Evolutionary conservation across 2,113 vertebrate species (phyloP), one percentile per base, ranked within the genome.

Genomic region (Nothocercus julius): DNA sequence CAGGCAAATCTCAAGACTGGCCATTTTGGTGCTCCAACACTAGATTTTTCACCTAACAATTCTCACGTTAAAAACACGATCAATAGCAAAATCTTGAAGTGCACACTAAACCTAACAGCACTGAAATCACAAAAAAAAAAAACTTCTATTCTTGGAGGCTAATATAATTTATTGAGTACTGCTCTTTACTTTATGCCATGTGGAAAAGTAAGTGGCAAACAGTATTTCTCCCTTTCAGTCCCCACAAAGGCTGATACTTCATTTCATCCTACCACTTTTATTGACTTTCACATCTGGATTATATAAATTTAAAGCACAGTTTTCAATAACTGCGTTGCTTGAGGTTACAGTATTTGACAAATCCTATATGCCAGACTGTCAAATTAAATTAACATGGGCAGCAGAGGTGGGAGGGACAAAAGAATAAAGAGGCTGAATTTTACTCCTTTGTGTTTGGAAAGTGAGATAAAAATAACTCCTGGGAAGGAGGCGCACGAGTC

Each of bases 241-340:
- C 21, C 11, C 76, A 85, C 83, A 80, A 69, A 95, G 90, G 51
- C 91, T 86, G 85, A 96, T 89, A 92, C 94, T 96, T 95, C 79
- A 82, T 96, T 97, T 96, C 94, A 96, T 83, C 72, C 62, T 58
- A 90, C 76, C 79, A 1, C 87, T 97, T 97, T 97, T 89, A 97
- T 87, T 97, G 87, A 93, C 56, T 95, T 47, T 84, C 97, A 97
- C 97, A 98, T 97, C 97, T 98, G 97, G 97, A 97, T 95, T 95
- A 86, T 61, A 98, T 97, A 96, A 96, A 96, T 96, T 96, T 94
- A 91, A 97, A 96, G 96, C 91, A 90, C 49, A 63, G 86, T 89
- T 97, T 97, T 96, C 96, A 97, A 93, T 97, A 97, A 97, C 90
- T 96, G 91, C 81, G 62, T 79, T 89, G 90, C 91, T 97, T 96